Base-by-base conservation (phyloP, 2,797 vertebrate species). In the Pipistrellus pygmaeus region DNA sequence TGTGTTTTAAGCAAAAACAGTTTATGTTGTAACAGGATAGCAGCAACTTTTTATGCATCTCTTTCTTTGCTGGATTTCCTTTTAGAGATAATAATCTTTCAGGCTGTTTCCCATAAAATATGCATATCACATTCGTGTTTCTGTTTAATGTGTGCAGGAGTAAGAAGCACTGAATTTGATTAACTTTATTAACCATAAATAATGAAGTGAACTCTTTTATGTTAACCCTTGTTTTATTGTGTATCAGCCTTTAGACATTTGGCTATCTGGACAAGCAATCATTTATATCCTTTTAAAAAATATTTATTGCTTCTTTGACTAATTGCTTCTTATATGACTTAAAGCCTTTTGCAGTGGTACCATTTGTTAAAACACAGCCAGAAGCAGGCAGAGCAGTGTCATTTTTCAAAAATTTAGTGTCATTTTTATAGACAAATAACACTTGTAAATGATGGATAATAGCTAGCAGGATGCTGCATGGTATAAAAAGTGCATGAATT, bases 361-460 rank as follows among this genome's bases (percentile, higher is more conserved):
- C 96, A 96, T 98, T 98, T 98, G 97, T 98, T 98, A 98, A 98
- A 98, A 98, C 97, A 98, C 96, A 98, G 93, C 96, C 83, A 98
- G 98, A 97, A 98, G 98, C 98, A 98, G 96, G 97, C 97, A 97
- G 96, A 98, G 93, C 96, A 90, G 96, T 97, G 98, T 97, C 90
- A 98, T 98, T 98, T 98, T 98, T 98, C 98, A 98, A 98, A 97
- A 98, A 98, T 98, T 98, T 98, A 98, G 98, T 98, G 98, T 98
- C 98, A 98, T 97, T 98, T 98, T 98, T 98, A 98, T 98, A 98
- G 98, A 98, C 98, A 98, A 98, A 98, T 98, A 98, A 97, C 98
- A 98, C 98, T 98, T 98, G 97, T 98, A 98, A 98, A 98, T 98
- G 98, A 98, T 98, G 98, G 98, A 98, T 98, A 98, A 98, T 98